A percentile compares a stretch with the other conserved stretches of the same genome.
These are phyloP conservation scores for Lathronympha strigana DNA, from an alignment of 2,888 invertebrate species.

Conservation along the genomic window DNA sequence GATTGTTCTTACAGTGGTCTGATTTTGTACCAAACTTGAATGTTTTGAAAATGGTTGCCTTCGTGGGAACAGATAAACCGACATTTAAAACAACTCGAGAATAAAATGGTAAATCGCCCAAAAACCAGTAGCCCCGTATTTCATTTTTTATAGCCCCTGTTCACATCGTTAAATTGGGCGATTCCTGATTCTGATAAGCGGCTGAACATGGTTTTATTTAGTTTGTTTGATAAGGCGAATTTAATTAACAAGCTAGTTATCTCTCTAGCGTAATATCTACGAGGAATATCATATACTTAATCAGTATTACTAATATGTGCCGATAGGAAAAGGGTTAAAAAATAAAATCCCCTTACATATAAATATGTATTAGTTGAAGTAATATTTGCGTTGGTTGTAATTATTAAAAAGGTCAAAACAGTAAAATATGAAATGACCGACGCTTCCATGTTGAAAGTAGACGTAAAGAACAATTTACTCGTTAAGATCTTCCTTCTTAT, in stretches of 20 bases:
- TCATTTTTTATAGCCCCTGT: constrained; percentile 45
- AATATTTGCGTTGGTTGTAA: too few species aligned
- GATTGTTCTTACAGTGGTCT: not conserved
- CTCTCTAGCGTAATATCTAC: too few species aligned
- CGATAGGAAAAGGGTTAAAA: not conserved
- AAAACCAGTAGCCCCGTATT: constrained; percentile 41
- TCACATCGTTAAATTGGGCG: constrained; percentile 43
- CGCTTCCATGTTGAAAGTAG: not conserved
- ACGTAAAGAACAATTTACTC: constrained; percentile 20
- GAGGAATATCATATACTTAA: too few species aligned
- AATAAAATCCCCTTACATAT: not conserved
- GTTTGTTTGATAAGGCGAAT: constrained; percentile 17
- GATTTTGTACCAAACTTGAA: not conserved
- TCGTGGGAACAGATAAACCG: constrained; percentile 73
- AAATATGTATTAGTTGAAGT: not conserved
- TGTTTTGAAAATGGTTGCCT: constrained; percentile 43
- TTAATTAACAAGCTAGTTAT: constrained; percentile 12
- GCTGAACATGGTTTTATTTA: constrained; percentile 18
- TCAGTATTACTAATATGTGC: too few species aligned
- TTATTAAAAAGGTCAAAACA: not conserved
- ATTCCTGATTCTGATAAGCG: constrained; percentile 35
- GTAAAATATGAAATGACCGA: not conserved
- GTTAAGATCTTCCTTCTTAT: constrained; percentile 15
- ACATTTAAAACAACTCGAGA: constrained; percentile 39
- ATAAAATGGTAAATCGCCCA: constrained; percentile 39